phyloP scores from a whole-genome alignment of 2,797 vertebrate genomes.

The Paramormyrops hopkinsi region DNA sequence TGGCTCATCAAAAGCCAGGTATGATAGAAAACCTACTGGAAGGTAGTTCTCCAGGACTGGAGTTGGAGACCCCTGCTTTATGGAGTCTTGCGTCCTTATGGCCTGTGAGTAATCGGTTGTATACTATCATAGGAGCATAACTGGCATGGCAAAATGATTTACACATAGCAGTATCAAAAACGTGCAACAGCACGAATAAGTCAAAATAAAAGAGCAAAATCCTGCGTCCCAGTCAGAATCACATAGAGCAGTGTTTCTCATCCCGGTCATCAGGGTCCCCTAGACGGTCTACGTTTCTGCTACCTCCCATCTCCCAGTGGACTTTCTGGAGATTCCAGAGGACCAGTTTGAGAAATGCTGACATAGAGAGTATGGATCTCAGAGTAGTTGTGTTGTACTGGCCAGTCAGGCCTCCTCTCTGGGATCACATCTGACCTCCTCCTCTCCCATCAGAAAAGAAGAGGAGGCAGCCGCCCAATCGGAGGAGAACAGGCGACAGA shows the following conservation, averaged over 20 bases:
- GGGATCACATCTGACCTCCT: neutral
- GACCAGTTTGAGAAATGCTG: neutral
- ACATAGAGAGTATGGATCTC: neutral
- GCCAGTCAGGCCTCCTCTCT: neutral
- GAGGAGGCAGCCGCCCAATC: constrained; percentile 49
- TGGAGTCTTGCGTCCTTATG: neutral
- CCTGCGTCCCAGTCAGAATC: neutral
- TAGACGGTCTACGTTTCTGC: neutral
- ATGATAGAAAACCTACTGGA: too few relatives aligned
- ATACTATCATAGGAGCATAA: neutral
- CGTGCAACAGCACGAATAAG: neutral
- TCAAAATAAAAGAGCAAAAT: neutral
- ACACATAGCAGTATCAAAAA: neutral
- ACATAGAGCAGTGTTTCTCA: neutral
- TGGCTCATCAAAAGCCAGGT: too few relatives aligned
- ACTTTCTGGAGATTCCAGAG: neutral
- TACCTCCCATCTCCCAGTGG: neutral
- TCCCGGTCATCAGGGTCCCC: neutral
- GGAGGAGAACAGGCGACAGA: constrained; percentile 37
- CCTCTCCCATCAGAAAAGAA: constrained; percentile 51
- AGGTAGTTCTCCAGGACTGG: too few relatives aligned
- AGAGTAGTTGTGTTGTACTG: neutral
- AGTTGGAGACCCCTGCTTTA: neutral
- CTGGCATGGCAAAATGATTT: neutral
- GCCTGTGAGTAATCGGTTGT: neutral